Conservation (phyloP, 2,797 vertebrate genomes). For the Cirrhinus molitorella region DNA sequence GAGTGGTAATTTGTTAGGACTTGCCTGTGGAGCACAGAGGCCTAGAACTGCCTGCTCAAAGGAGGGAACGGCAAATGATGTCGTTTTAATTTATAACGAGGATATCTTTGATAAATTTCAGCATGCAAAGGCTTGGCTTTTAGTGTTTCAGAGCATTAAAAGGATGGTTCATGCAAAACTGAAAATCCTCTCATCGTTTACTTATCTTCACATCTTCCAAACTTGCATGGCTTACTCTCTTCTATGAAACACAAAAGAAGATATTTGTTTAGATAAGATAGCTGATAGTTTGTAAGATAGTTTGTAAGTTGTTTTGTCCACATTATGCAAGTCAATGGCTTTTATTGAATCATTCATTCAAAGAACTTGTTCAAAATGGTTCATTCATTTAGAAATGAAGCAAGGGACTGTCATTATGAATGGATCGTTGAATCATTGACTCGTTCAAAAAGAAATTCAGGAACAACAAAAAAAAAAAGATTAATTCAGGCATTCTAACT, state of each 20-base stretch:
- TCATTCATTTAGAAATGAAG: not conserved
- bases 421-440: too few species aligned
- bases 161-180: not conserved
- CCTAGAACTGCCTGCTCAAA: slow-evolving; percentile 1
- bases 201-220: not conserved
- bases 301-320: not conserved
- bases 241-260: not conserved
- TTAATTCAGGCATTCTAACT: too few species aligned
- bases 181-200: not conserved
- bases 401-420: not conserved
- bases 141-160: not conserved
- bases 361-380: not conserved
- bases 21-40: slow-evolving; percentile 19
- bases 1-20: slow-evolving; percentile 26
- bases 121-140: not conserved
- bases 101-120: not conserved
- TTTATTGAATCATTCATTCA: not conserved
- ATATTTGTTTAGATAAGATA: too few species aligned
- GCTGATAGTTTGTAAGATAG: not conserved
- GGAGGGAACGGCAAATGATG: not conserved
- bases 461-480: too few species aligned
- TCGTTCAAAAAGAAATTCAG: too few species aligned
- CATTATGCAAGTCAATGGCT: not conserved
- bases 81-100: not conserved
- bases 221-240: not conserved